phyloP scores from a whole-genome alignment of 1,140 invertebrate genomes.

The Trissolcus basalis region DNA sequence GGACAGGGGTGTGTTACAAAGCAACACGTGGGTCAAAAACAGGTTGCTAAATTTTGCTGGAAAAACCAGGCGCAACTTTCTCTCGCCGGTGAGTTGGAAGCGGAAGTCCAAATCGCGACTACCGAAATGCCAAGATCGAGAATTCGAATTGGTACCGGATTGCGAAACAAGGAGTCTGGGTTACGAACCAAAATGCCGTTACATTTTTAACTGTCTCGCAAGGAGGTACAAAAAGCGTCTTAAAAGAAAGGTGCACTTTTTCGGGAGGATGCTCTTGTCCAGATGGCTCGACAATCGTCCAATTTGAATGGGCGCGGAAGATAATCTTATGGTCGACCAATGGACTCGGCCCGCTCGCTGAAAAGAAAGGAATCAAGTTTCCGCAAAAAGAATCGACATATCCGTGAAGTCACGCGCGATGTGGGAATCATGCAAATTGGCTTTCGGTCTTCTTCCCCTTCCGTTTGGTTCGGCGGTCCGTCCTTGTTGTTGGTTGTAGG shows the following conservation, averaged over 20 bases:
- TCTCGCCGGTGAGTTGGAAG: slow-evolving; percentile 20
- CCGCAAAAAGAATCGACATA: slow-evolving; percentile 60
- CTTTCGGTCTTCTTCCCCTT: slow-evolving; percentile 50
- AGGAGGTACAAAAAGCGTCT: too few relatives aligned
- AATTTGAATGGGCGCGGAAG: slow-evolving; percentile 18
- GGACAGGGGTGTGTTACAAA: slow-evolving; percentile 10
- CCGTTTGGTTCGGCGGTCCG: slow-evolving; percentile 52
- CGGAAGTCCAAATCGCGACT: slow-evolving; percentile 21
- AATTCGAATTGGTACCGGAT: neutral
- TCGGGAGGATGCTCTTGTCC: slow-evolving; percentile 10
- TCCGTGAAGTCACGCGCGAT: slow-evolving; percentile 62
- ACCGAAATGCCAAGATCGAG: slow-evolving; percentile 12
- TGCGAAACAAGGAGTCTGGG: too few relatives aligned
- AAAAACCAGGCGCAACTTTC: slow-evolving; percentile 46
- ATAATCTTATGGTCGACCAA: slow-evolving; percentile 15
- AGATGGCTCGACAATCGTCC: slow-evolving; percentile 16
- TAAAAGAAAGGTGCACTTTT: slow-evolving; percentile 14
- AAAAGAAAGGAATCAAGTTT: slow-evolving; percentile 40
- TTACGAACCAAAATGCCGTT: neutral
- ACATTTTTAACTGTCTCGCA: neutral
- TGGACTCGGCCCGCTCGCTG: slow-evolving; percentile 3
- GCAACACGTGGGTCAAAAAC: slow-evolving; percentile 41
- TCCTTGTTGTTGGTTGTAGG: slow-evolving; percentile 67
- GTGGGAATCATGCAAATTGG: slow-evolving; percentile 64
- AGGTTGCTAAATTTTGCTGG: slow-evolving; percentile 50